A percentile compares a stretch with the other conserved stretches of the same genome.
Evolutionary conservation across 1,140 invertebrate genomes (phyloP).

Genomic region (Brachystomella parvula): DNA sequence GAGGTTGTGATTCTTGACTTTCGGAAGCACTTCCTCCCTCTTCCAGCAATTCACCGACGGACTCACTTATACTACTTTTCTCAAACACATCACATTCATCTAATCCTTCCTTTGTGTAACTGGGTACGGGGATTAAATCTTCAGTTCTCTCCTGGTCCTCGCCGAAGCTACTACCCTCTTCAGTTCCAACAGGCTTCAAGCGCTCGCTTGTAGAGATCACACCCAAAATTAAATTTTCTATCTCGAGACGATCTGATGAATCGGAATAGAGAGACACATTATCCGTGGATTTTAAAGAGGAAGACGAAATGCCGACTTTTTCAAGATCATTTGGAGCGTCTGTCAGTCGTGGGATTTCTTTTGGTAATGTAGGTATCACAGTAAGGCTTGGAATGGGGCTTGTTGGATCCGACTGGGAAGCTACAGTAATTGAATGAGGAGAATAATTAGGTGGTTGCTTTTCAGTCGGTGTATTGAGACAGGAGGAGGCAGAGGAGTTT

Average conservation of each 20-base stretch:
- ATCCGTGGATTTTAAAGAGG: slow-evolving; percentile 22
- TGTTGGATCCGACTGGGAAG: neutral
- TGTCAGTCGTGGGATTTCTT: neutral
- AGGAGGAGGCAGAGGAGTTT: slow-evolving; percentile 52
- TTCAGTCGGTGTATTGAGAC: slow-evolving; percentile 51
- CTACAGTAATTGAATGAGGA: neutral
- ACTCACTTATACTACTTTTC: neutral
- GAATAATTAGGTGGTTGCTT: neutral
- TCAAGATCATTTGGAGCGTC: neutral
- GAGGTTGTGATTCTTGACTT: neutral
- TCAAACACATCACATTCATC: neutral
- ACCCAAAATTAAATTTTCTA: slow-evolving; percentile 17
- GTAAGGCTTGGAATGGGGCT: neutral
- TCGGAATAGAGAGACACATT: slow-evolving; percentile 31
- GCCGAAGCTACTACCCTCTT: neutral
- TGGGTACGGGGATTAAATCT: slow-evolving; percentile 35
- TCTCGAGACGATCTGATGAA: slow-evolving; percentile 28
- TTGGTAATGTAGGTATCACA: neutral
- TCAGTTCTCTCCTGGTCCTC: slow-evolving; percentile 11
- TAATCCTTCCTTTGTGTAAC: slow-evolving; percentile 3
- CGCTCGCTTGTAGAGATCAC: slow-evolving; percentile 21
- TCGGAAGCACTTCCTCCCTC: neutral
- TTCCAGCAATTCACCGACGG: neutral
- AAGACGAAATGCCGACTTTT: neutral
- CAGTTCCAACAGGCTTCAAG: slow-evolving; percentile 21